Conservation (phyloP, 2,113 vertebrate species). For the Glaucidium brasilianum region DNA sequence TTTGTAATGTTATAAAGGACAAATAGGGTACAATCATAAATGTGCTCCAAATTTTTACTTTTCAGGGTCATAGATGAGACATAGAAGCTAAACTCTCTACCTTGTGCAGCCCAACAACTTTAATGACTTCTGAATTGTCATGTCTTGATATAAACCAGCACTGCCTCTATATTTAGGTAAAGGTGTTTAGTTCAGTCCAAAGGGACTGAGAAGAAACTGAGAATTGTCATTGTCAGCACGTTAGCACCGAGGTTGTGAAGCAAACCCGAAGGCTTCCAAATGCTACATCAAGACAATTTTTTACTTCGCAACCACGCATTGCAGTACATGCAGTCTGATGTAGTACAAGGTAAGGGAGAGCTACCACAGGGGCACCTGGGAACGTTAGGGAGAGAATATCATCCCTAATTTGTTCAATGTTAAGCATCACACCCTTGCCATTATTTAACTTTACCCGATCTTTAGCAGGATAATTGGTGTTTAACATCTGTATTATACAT, state of each 20-base stretch:
- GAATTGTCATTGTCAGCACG: not conserved
- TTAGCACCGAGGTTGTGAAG: not conserved
- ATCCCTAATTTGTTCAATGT: not conserved
- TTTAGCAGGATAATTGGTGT: conserved; percentile 52
- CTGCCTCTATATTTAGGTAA: not conserved
- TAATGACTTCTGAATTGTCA: not conserved
- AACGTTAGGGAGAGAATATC: not conserved
- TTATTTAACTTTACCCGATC: conserved; percentile 57
- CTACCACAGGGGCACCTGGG: not conserved
- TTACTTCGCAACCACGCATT: not conserved
- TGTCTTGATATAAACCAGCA: not conserved
- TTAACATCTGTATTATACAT: conserved; percentile 60
- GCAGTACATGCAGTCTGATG: not conserved
- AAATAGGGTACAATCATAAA: not conserved
- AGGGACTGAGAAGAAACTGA: not conserved
- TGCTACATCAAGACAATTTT: not conserved
- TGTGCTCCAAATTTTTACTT: not conserved
- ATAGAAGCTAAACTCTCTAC: not conserved
- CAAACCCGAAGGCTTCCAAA: not conserved
- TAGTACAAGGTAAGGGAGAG: not conserved
- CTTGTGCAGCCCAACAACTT: not conserved
- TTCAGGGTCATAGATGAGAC: not conserved
- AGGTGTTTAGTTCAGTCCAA: not conserved
- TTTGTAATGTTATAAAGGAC: not conserved
- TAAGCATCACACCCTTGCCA: conserved; percentile 45